A percentile compares a stretch with the other conserved stretches of the same genome.
These are phyloP conservation scores for Apodemus agrarius DNA, from an alignment of 2,797 vertebrate genomes.

Conservation along the genomic window DNA sequence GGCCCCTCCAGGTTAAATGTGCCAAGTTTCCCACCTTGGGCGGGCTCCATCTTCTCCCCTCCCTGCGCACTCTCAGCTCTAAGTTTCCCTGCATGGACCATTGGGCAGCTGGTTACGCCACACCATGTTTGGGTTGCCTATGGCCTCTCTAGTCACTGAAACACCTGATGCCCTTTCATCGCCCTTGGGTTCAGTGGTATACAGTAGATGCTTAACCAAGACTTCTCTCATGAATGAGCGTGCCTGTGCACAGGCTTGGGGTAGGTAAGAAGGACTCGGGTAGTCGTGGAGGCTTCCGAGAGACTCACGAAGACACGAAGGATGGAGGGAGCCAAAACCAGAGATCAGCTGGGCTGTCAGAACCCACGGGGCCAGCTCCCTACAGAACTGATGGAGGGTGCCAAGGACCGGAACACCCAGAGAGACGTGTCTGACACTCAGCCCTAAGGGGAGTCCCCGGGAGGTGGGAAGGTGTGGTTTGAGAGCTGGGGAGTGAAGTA, in stretches of 20 bases:
- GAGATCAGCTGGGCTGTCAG: background rate
- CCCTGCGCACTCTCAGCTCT: background rate
- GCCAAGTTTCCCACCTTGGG: background rate
- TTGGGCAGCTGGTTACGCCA: background rate
- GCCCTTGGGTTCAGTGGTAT: background rate
- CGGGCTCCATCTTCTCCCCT: background rate
- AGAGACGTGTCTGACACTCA: background rate
- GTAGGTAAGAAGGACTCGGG: background rate
- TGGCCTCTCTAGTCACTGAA: background rate
- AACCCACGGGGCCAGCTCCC: background rate
- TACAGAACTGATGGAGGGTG: background rate
- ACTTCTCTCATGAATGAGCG: background rate
- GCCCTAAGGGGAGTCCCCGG: background rate
- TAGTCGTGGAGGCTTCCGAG: slow-evolving; percentile 36
- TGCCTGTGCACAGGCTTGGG: background rate
- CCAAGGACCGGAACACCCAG: background rate
- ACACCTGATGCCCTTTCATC: background rate
- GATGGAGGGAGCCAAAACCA: background rate
- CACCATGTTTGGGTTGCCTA: background rate
- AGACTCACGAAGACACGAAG: background rate
- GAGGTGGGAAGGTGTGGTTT: background rate
- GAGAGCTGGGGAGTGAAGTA: background rate
- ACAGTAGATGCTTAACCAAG: background rate
- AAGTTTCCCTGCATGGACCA: background rate
- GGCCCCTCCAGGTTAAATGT: slow-evolving; percentile 3